Evolutionary conservation across 2,797 vertebrate species (phyloP).

Genomic region (Cottoperca gobio): DNA sequence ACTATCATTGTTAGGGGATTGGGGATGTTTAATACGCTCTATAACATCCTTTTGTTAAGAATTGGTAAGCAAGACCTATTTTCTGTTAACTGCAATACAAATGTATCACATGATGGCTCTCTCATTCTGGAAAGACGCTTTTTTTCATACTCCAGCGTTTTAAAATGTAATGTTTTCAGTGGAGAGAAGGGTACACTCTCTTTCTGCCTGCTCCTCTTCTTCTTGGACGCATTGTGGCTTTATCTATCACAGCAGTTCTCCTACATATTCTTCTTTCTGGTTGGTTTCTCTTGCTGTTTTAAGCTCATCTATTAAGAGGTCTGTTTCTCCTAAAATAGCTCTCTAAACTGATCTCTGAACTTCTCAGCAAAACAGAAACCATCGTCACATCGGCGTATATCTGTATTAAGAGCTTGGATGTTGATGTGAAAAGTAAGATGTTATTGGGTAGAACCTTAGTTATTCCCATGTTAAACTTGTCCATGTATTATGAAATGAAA

Average conservation of each 20-base stretch:
- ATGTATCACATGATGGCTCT: background rate
- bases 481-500: background rate
- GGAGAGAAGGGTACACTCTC: background rate
- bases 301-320: background rate
- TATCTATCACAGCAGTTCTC: constrained; percentile 2
- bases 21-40: background rate
- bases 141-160: background rate
- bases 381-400: background rate
- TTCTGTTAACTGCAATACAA: background rate
- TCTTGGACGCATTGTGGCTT: constrained; percentile 4
- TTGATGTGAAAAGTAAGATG: background rate
- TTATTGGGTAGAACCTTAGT: background rate
- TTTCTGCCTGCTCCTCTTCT: constrained; percentile 20
- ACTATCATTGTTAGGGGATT: background rate
- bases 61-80: background rate
- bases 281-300: constrained; percentile 5
- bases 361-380: background rate
- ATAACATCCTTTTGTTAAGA: background rate
- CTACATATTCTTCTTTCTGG: constrained; percentile 2
- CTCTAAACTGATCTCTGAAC: background rate
- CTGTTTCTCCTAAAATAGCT: background rate
- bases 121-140: constrained; percentile 71
- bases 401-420: background rate
- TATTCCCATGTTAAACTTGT: constrained; percentile 4
- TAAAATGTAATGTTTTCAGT: constrained; percentile 3